Percentiles rank a stretch among this genome's conserved stretches.
These are phyloP conservation scores for Psittacula cyanocephala DNA, from an alignment of 2,113 vertebrate species.

Conservation along the genomic window DNA sequence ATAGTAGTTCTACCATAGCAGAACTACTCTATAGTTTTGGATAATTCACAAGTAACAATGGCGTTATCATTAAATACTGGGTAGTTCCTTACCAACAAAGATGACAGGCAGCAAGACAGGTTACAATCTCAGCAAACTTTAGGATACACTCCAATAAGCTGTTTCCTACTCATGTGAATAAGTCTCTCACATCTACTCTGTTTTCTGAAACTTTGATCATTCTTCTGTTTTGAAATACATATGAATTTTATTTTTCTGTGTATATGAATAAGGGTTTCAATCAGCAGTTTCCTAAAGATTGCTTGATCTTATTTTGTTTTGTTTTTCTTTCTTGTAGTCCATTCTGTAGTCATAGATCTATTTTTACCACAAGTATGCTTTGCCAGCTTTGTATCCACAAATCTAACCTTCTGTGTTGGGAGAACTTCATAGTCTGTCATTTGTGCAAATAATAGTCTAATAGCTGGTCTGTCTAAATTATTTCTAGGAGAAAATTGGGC, in stretches of 20 bases:
- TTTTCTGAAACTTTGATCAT: background rate
- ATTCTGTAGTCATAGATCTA: background rate
- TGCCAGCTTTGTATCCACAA: background rate
- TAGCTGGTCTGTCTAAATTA: slow-evolving; percentile 4
- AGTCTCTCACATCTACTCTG: background rate
- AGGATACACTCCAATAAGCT: background rate
- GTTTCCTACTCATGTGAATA: background rate
- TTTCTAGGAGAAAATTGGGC: background rate
- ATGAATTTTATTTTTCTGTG: background rate
- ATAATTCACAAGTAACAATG: background rate
- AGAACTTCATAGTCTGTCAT: slow-evolving; percentile 8
- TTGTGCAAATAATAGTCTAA: background rate
- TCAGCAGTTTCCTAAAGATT: background rate
- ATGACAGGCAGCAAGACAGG: background rate
- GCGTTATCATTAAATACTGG: background rate
- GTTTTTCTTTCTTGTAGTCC: background rate
- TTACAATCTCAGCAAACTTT: background rate
- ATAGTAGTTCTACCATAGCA: background rate
- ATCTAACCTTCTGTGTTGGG: background rate
- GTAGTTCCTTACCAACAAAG: background rate
- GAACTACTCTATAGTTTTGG: background rate
- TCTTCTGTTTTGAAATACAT: background rate
- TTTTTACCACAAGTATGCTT: slow-evolving; percentile 12
- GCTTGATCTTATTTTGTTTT: background rate
- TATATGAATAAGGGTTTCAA: background rate